Percentiles rank a stretch among this genome's conserved stretches.
Evolutionary conservation across 2,113 vertebrate species (phyloP).

Genomic region (Sialia sialis): DNA sequence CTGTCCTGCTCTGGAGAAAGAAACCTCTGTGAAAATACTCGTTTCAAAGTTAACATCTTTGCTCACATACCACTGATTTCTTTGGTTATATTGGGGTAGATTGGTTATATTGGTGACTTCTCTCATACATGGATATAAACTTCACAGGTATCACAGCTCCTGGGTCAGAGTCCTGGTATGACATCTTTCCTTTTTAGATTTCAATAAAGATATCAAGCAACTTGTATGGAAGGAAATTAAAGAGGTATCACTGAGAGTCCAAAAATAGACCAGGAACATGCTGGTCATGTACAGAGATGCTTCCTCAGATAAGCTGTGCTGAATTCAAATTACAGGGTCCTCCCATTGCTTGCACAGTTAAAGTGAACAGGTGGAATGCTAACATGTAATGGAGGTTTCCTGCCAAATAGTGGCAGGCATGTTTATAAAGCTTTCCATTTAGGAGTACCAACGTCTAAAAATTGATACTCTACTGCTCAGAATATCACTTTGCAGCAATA

Average conservation of each 20-base stretch:
- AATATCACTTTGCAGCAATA: background rate
- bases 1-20: background rate
- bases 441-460: background rate
- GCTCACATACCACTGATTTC: background rate
- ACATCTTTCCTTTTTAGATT: background rate
- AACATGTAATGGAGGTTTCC: background rate
- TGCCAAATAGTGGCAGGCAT: background rate
- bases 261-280: background rate
- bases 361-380: background rate
- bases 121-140: background rate
- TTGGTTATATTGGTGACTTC: background rate
- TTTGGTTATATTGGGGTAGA: background rate
- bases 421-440: slow-evolving; percentile 12
- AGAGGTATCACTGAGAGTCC: background rate
- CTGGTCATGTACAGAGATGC: background rate
- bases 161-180: background rate
- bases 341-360: background rate
- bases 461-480: background rate
- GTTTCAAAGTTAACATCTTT: background rate
- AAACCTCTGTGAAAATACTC: background rate
- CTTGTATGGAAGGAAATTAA: background rate
- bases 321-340: background rate
- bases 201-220: background rate
- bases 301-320: background rate
- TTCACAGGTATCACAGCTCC: background rate